A percentile compares a stretch with the other conserved stretches of the same genome.
Evolutionary conservation across 2,888 invertebrate species (phyloP).

Genomic region (Diplolepis rosae): DNA sequence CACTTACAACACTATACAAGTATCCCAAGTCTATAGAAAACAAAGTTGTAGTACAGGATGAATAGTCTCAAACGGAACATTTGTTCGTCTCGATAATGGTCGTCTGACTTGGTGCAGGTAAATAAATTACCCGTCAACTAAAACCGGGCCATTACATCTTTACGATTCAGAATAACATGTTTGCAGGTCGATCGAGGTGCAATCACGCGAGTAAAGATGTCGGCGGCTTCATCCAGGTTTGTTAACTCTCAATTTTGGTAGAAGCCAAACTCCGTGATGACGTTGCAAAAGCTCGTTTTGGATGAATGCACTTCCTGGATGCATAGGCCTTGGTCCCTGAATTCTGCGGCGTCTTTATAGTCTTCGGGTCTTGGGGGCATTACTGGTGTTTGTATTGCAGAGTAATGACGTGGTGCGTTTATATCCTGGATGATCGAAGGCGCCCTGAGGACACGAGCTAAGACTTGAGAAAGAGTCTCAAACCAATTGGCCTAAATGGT

Average conservation of each 20-base stretch:
- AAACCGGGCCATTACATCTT: conserved; percentile 48
- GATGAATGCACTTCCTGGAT: background rate
- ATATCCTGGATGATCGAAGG: conserved; percentile 15
- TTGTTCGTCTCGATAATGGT: conserved; percentile 31
- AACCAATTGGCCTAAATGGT: conserved; percentile 19
- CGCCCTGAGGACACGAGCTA: conserved; percentile 10
- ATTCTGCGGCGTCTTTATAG: conserved; percentile 9
- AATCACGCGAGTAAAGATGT: conserved; percentile 42
- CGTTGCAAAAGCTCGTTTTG: background rate
- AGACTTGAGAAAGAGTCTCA: conserved; percentile 5
- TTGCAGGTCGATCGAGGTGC: conserved; percentile 18
- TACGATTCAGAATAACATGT: conserved; percentile 42
- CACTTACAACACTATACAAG: background rate
- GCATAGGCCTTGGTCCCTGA: background rate
- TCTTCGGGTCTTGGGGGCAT: conserved; percentile 14
- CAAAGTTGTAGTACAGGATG: background rate
- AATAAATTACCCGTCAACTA: conserved; percentile 65
- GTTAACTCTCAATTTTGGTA: conserved; percentile 68
- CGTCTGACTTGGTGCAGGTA: conserved; percentile 47
- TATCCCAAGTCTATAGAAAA: background rate
- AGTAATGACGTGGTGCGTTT: conserved; percentile 28
- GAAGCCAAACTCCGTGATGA: conserved; percentile 19
- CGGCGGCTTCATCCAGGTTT: conserved; percentile 60
- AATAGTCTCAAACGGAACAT: conserved; percentile 17
- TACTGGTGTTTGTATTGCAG: conserved; percentile 21